Evolutionary conservation across 2,797 vertebrate species (phyloP), one percentile per base, ranked within the genome.

Genomic region (Carapus acus): DNA sequence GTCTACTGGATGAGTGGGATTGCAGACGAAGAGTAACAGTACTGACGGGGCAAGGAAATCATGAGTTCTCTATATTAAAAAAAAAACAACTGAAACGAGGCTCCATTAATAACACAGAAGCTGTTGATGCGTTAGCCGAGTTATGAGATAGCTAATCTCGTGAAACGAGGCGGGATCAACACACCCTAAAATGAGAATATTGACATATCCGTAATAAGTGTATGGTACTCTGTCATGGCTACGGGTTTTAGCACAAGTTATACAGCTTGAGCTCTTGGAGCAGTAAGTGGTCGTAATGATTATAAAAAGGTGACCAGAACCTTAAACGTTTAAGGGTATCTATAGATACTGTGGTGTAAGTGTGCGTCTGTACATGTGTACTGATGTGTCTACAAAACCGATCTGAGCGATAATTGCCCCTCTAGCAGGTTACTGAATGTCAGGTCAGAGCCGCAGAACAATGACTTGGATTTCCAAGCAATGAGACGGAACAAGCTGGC

Each of bases 331-430:
- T 64, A 71, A 71, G 74, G 78, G 77, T 73, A 72, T 60, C 59
- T 82, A 74, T 71, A 81, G 67, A 73, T 82, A 75, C 50, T 62
- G 69, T 71, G 14, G 5, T 27, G 24, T 27, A 66, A 14, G 48
- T 70, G 58, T 81, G 60, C 77, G 60, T 65, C 22, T 48, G 33
- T 76, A 67, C 76, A 61, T 74, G 60, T 68, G 59, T 78, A 65
- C 69, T 63, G 69, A 68, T 63, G 48, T 74, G 71, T 74, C 81
- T 85, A 81, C 71, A 78, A 82, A 85, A 78, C 71, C 77, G 80
- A 77, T 81, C 81, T 84, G 81, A 70, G 66, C 81, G 81, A 85
- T 83, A 85, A 85, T 83, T 75, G 81, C 80, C 72, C 74, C 74
- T 76, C 71, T 82, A 85, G 71, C 58, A 65, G 70, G 72, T 63